Percentiles rank a stretch among this genome's conserved stretches.
Evolutionary conservation across 2,113 vertebrate genomes (phyloP).

Genomic region (Chaetodon trifascialis): DNA sequence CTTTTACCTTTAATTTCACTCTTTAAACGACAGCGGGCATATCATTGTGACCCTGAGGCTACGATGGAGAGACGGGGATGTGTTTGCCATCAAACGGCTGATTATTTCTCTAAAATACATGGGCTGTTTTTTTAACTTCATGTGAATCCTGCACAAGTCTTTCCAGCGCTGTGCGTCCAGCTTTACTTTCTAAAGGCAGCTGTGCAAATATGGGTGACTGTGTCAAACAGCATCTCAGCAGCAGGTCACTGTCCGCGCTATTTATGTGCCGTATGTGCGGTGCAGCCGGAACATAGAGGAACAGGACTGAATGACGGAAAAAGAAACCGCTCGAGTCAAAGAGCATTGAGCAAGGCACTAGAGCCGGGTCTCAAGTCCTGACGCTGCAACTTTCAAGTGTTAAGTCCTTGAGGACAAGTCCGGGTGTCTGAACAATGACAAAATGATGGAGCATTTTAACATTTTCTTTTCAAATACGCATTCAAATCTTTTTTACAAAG

Average conservation of each 20-base stretch:
- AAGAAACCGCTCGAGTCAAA: not conserved
- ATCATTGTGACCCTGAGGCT: not conserved
- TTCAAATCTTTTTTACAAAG: not conserved
- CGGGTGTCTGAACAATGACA: not conserved
- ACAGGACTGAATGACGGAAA: not conserved
- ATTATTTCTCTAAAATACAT: not conserved
- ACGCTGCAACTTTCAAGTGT: no score
- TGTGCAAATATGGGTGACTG: slow-evolving; percentile 41
- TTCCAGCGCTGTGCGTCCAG: not conserved
- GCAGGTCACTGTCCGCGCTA: slow-evolving; percentile 15
- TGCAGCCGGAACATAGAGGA: not conserved
- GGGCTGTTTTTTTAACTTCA: not conserved
- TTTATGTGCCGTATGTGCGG: slow-evolving; percentile 4
- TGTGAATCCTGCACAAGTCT: not conserved
- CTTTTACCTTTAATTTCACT: slow-evolving; percentile 5
- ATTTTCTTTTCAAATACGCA: not conserved
- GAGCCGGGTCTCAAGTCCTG: not conserved
- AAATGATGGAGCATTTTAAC: not conserved
- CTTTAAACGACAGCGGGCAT: not conserved
- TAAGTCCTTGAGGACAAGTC: not conserved
- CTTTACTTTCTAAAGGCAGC: not conserved
- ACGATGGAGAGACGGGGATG: not conserved
- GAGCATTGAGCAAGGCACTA: not conserved
- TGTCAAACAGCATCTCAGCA: slow-evolving; percentile 38
- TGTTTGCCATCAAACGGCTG: not conserved